phyloP scores from a whole-genome alignment of 2,888 invertebrate genomes.

The Drosophila suboccidentalis region DNA sequence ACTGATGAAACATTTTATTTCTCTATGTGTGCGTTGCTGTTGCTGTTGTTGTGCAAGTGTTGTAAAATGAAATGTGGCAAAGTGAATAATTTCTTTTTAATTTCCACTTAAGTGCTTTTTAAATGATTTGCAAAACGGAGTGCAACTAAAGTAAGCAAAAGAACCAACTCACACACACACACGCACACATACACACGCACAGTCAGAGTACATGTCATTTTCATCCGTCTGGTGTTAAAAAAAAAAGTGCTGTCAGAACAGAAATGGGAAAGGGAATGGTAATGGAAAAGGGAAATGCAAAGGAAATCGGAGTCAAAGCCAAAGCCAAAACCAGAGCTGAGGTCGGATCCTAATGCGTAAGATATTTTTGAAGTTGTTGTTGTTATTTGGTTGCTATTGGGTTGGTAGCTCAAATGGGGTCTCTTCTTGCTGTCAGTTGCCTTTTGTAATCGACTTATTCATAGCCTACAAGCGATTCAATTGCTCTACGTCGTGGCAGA shows the following conservation, averaged over 20 bases:
- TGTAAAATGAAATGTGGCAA: slow-evolving; percentile 71
- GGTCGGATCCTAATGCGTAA: slow-evolving; percentile 27
- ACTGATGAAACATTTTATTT: slow-evolving; percentile 21
- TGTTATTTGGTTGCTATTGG: not conserved
- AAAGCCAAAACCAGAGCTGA: slow-evolving; percentile 1
- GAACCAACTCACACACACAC: not conserved
- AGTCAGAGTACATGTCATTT: slow-evolving; percentile 29
- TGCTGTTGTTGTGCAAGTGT: slow-evolving; percentile 22
- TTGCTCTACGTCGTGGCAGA: slow-evolving; percentile 18
- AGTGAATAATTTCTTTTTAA: slow-evolving; percentile 85
- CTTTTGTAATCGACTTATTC: slow-evolving; percentile 79
- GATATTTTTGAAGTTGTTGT: slow-evolving; percentile 23
- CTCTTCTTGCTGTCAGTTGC: slow-evolving; percentile 49
- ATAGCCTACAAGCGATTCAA: slow-evolving; percentile 76
- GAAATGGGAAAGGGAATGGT: slow-evolving; percentile 2
- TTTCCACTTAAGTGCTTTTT: slow-evolving; percentile 84
- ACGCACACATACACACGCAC: not conserved
- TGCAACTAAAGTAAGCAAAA: slow-evolving; percentile 19
- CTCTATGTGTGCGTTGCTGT: not conserved
- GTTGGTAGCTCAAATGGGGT: not conserved
- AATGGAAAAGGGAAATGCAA: slow-evolving; percentile 1
- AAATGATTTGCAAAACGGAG: slow-evolving; percentile 68
- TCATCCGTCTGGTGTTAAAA: slow-evolving; percentile 32
- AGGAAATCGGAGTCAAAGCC: not conserved
- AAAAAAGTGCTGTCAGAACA: slow-evolving; percentile 8